Conservation (phyloP, 2,113 vertebrate species). For the Capra hircus region DNA sequence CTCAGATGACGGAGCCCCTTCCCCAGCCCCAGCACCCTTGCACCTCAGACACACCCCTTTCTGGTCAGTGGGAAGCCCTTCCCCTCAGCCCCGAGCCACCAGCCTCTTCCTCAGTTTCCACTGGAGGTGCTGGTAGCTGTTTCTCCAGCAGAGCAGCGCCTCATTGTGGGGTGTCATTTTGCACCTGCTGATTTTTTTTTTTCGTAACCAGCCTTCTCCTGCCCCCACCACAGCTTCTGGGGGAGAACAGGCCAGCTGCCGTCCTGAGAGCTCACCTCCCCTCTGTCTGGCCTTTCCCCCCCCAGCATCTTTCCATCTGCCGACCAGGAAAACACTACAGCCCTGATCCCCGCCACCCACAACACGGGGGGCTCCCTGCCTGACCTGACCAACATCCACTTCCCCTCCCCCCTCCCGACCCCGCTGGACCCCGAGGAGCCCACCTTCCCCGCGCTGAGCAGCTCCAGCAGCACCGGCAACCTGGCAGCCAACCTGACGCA, state of each 20-base stretch:
- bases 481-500: slow-evolving; percentile 94
- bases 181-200: not conserved
- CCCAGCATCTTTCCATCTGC: slow-evolving; percentile 94
- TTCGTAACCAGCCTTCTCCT: not conserved
- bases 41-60: not conserved
- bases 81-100: no score
- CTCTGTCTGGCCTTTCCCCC: not conserved
- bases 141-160: not conserved
- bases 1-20: not conserved
- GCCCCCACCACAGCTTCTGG: not conserved
- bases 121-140: not conserved
- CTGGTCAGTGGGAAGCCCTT: not conserved
- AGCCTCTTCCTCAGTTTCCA: not conserved
- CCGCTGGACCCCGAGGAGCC: slow-evolving; percentile 94
- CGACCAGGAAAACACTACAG: slow-evolving; percentile 91
- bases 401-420: slow-evolving; percentile 95
- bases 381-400: slow-evolving; percentile 97
- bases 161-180: not conserved
- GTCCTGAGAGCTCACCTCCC: not conserved
- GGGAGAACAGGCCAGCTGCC: not conserved
- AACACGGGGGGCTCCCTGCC: slow-evolving; percentile 97
- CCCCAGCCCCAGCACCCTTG: not conserved
- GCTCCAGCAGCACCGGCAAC: slow-evolving; percentile 90
- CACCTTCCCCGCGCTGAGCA: slow-evolving; percentile 88
- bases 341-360: slow-evolving; percentile 90